Evolutionary conservation across 92 coral and sea anemone genomes (phyloP).

Genomic region (Pocillopora grandis): DNA sequence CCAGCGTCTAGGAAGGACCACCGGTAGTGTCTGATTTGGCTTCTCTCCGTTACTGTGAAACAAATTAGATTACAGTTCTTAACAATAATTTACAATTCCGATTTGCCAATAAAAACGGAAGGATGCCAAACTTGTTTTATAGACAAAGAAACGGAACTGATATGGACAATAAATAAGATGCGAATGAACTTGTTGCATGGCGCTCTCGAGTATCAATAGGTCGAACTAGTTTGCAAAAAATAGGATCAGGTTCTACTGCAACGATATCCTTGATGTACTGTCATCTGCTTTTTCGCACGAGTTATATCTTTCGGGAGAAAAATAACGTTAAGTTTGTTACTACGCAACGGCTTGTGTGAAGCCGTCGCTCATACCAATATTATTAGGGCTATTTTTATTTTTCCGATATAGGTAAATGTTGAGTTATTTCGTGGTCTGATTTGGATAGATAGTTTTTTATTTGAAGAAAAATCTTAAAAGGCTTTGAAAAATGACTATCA

Average conservation of each 20-base stretch:
- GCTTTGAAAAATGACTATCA: no score
- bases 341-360: no score
- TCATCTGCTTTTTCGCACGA: no score
- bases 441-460: no score
- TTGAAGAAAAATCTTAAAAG: no score
- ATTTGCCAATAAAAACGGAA: conserved; percentile 4
- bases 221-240: not conserved
- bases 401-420: no score
- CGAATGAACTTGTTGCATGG: not conserved
- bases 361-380: no score
- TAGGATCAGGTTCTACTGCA: not conserved
- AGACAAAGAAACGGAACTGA: conserved; percentile 31
- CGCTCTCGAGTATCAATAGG: not conserved
- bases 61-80: conserved; percentile 12
- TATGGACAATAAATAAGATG: not conserved
- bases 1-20: conserved; percentile 8
- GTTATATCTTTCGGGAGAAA: no score
- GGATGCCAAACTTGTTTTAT: conserved; percentile 9
- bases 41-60: not conserved
- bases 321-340: no score
- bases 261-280: no score
- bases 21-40: conserved; percentile 10
- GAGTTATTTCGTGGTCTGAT: no score
- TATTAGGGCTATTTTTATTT: no score
- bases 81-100: not conserved